A percentile compares a stretch with the other conserved stretches of the same genome.
Evolutionary conservation across 2,888 invertebrate genomes (phyloP).

Genomic region (Polyommatus icarus): DNA sequence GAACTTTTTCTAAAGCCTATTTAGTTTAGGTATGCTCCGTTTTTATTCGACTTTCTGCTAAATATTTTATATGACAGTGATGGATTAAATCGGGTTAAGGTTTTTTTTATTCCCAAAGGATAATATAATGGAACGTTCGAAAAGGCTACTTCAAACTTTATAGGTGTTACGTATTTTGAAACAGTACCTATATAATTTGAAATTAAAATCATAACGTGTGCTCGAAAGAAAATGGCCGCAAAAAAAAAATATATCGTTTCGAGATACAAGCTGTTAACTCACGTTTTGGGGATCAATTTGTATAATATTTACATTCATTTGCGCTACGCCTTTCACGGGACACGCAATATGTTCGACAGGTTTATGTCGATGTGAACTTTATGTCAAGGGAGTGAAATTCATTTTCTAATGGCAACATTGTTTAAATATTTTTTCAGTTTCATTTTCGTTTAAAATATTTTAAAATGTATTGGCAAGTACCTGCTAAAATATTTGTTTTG

Average conservation of each 20-base stretch:
- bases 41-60: not conserved
- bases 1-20: not conserved
- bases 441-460: not conserved
- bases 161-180: too few relatives aligned
- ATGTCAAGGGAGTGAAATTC: not conserved
- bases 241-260: slow-evolving; percentile 30
- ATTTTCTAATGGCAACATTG: not conserved
- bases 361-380: not conserved
- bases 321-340: slow-evolving; percentile 32
- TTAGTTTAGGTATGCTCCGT: not conserved
- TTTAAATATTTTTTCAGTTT: not conserved
- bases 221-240: not conserved
- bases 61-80: not conserved
- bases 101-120: not conserved
- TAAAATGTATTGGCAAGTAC: not conserved
- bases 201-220: not conserved
- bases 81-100: not conserved
- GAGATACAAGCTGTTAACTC: slow-evolving; percentile 33
- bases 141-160: too few relatives aligned
- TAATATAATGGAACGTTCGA: too few relatives aligned
- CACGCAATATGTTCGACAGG: slow-evolving; percentile 17
- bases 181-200: not conserved
- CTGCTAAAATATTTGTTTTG: not conserved
- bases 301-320: slow-evolving; percentile 37
- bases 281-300: slow-evolving; percentile 34